A percentile compares a stretch with the other conserved stretches of the same genome.
Evolutionary conservation across 2,797 vertebrate genomes (phyloP).

Genomic region (Myotis vivesi): DNA sequence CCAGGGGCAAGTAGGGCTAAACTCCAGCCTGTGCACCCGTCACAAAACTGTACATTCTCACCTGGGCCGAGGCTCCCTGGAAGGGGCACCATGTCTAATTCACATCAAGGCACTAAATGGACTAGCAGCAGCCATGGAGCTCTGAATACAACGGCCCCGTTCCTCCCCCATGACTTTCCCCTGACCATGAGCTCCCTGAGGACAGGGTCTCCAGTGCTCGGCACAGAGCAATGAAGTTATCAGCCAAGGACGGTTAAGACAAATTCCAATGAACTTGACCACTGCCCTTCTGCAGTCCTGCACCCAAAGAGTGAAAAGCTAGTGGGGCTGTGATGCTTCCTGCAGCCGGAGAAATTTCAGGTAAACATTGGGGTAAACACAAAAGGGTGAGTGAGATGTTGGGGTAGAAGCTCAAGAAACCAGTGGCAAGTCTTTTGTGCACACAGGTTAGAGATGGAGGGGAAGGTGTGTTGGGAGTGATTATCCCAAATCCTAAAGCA

Average conservation of each 20-base stretch:
- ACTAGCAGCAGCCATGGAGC: background rate
- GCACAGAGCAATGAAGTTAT: background rate
- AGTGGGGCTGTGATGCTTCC: background rate
- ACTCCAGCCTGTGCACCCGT: background rate
- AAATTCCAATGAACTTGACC: background rate
- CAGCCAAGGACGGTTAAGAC: background rate
- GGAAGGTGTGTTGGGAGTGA: background rate
- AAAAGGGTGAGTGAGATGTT: background rate
- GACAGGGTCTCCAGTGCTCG: background rate
- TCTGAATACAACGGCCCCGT: background rate
- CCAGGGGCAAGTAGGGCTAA: background rate
- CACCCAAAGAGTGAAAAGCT: background rate
- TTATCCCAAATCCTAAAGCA: background rate
- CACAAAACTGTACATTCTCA: background rate
- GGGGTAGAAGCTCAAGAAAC: background rate
- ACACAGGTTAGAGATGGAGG: background rate
- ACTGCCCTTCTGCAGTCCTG: background rate
- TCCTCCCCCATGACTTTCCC: background rate
- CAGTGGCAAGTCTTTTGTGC: background rate
- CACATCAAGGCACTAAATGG: slow-evolving; percentile 24
- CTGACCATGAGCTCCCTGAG: background rate
- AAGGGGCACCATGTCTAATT: background rate
- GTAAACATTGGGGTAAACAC: background rate
- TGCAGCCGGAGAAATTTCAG: background rate
- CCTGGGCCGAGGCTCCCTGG: background rate